Conservation (phyloP, 30 jellyfish, hydroid and myxozoan species). For the Aurelia sp. region DNA sequence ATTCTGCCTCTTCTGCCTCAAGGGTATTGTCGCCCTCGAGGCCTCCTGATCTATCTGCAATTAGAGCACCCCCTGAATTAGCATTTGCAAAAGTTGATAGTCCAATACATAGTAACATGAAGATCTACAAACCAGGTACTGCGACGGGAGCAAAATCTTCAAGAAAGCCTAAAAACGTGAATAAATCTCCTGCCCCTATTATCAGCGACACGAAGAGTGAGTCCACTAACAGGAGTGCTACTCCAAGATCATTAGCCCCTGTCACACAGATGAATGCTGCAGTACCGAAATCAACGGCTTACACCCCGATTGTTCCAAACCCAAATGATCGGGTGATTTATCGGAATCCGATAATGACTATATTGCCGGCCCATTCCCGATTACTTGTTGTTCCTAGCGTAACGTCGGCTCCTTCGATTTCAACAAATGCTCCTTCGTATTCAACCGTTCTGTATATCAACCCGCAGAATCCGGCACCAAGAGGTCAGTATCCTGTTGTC, state of each 20-base stretch:
- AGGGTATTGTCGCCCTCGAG: background rate
- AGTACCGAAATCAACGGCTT: slow-evolving; percentile 3
- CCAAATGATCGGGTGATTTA: slow-evolving; percentile 37
- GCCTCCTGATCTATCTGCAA: slow-evolving; percentile 18
- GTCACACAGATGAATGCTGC: background rate
- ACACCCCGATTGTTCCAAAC: slow-evolving; percentile 13
- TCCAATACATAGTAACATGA: slow-evolving; percentile 17
- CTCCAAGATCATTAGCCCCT: background rate
- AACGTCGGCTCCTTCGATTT: background rate
- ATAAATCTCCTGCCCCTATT: background rate
- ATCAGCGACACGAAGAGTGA: background rate
- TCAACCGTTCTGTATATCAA: slow-evolving; percentile 52
- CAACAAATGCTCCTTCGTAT: slow-evolving; percentile 28
- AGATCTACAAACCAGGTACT: slow-evolving; percentile 63
- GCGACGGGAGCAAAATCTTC: slow-evolving; percentile 40
- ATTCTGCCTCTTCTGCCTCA: background rate
- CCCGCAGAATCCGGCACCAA: slow-evolving; percentile 26
- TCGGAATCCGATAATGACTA: slow-evolving; percentile 50
- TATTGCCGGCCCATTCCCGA: slow-evolving; percentile 59
- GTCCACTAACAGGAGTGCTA: background rate
- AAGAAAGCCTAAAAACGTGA: background rate
- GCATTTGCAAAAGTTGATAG: background rate
- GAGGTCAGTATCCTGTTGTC: slow-evolving; percentile 5
- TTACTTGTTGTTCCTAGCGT: slow-evolving; percentile 40
- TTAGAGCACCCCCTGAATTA: slow-evolving; percentile 23